Evolutionary conservation across 2,113 vertebrate genomes (phyloP).

Genomic region (Theropithecus gelada): DNA sequence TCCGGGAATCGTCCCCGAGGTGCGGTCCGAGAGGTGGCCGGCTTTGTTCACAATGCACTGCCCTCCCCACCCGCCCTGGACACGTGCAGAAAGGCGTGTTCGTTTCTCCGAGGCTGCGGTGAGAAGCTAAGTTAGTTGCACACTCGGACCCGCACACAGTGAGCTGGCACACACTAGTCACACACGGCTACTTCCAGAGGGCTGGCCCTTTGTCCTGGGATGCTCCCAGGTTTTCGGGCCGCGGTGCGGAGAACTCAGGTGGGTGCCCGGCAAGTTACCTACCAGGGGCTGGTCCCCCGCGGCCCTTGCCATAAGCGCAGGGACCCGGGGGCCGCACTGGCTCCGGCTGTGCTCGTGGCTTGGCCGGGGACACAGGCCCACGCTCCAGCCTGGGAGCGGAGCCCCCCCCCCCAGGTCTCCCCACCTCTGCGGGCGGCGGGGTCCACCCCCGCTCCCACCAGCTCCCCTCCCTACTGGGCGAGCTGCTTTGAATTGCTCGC

Average conservation of each 20-base stretch:
- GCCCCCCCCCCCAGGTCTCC: neutral
- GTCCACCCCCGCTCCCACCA: neutral
- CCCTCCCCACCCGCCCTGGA: neutral
- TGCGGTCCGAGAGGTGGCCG: neutral
- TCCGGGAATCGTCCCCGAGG: neutral
- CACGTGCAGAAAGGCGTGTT: neutral
- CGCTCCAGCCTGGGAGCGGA: neutral
- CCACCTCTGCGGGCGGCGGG: neutral
- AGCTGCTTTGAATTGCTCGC: constrained; percentile 71
- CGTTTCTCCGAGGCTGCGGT: neutral
- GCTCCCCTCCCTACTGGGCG: neutral
- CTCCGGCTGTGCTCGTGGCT: neutral
- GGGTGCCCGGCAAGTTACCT: neutral
- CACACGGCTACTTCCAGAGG: neutral
- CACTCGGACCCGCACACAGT: too few species aligned
- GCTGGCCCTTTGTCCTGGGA: neutral
- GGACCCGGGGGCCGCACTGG: neutral
- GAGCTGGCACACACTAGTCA: neutral
- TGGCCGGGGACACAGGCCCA: neutral
- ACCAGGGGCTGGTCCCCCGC: neutral
- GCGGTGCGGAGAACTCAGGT: neutral
- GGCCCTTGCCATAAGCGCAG: neutral
- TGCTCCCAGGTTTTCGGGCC: neutral
- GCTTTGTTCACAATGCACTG: neutral
- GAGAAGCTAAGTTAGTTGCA: neutral